Evolutionary conservation across 2,888 invertebrate species (phyloP), one percentile per base, ranked within the genome.

Genomic region (Hesperia comma): DNA sequence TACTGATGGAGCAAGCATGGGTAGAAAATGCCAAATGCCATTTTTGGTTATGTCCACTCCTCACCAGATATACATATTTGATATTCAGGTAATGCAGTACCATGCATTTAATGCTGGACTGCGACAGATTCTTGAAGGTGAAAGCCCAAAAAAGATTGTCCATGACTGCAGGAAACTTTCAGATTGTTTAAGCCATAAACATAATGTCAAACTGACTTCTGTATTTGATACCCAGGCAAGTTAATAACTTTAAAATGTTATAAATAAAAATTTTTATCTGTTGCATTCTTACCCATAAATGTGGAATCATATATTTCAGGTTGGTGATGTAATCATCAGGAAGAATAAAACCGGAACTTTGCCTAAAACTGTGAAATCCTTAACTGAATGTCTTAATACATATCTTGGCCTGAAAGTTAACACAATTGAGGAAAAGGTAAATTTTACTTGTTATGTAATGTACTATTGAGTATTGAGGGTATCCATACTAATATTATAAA

Each of bases 191-290:
- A 92, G 87, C 78, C 94, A 94, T 77, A 93, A 94, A 75, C 94
- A 94, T 78, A 85, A 89, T 79, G 90, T 94, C 12, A 88, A 90
- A 73, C 79, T 95, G 61, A 81, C 85, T 67, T 94, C 94, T 74
- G 88, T 95, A 46, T 95, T 94, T 90, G 95, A 95, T 78, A 94
- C 94, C 70, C 93, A 94, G 88, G 93, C 93, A 78, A 68, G 54
- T 37, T 37, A 12, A 12, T 12, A 37, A 12, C 37, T 37, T 8
- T 37, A 10, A 37, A 37, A 10, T 12, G 37, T 37, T 12, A 33
- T n/a, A n/a, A 26, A 26, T 26, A 26, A 26, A 4, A 26, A 4
- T 4, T 26, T 2, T 26, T 4, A 26, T 26, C 5, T 26, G 26
- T 26, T 26, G 26, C 26, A 26, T 26, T 26, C 3, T 5, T 26